phyloP scores from a whole-genome alignment of 2,113 vertebrate genomes.

The Bufo bufo region DNA sequence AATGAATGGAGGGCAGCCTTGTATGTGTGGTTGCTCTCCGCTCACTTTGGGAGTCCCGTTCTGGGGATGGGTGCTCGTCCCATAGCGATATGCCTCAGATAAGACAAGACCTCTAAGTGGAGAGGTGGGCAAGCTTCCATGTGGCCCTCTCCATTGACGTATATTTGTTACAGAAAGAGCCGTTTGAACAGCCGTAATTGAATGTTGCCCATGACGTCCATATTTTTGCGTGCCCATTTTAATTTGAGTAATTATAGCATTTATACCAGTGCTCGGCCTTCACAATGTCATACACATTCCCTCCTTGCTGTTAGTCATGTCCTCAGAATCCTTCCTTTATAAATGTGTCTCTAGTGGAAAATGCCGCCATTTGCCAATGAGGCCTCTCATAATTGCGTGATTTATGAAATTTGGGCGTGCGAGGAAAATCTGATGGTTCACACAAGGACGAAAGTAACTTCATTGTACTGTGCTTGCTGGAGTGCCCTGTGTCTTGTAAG shows the following conservation, averaged over 20 bases:
- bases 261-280: not conserved
- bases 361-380: not conserved
- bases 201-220: not conserved
- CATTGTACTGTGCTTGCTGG: not conserved
- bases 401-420: slow-evolving; percentile 10
- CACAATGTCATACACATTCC: not conserved
- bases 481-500: not conserved
- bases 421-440: not conserved
- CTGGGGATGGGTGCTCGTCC: no score
- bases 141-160: no score
- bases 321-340: not conserved
- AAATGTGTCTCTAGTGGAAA: not conserved
- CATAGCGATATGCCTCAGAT: no score
- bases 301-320: not conserved
- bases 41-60: no score
- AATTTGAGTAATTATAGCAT: not conserved
- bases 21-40: no score
- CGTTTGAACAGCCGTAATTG: no score
- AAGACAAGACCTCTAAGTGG: no score
- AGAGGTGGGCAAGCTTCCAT: no score
- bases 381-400: not conserved
- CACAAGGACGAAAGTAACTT: not conserved
- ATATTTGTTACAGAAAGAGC: no score
- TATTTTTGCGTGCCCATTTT: not conserved
- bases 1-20: no score